Conservation (phyloP, 2,888 invertebrate species). For the Ephialtes manifestator region DNA sequence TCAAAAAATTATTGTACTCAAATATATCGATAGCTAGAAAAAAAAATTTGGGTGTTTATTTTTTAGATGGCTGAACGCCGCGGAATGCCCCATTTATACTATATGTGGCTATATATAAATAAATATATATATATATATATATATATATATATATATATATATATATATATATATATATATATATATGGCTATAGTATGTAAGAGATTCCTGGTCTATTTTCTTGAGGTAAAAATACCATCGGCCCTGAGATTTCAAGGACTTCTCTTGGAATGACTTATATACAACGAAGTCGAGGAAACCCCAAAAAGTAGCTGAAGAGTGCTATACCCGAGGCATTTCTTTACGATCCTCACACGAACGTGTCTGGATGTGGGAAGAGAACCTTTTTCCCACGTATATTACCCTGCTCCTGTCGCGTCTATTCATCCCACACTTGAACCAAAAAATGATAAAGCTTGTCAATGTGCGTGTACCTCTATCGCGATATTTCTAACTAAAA, state of each 20-base stretch:
- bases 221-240: conserved; percentile 3
- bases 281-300: background rate
- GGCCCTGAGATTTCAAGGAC: background rate
- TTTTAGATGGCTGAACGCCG: too few species aligned
- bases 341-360: background rate
- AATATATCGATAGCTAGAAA: too few species aligned
- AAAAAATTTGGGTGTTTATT: too few species aligned
- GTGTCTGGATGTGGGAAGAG: background rate
- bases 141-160: background rate
- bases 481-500: background rate
- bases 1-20: too few species aligned
- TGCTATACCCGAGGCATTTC: background rate
- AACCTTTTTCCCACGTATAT: conserved; percentile 1
- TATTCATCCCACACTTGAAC: background rate
- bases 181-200: background rate
- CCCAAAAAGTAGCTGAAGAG: background rate
- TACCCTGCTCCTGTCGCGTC: background rate
- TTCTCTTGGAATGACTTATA: conserved; percentile 7
- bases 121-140: too few species aligned
- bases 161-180: too few species aligned
- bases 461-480: background rate
- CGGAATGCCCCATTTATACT: too few species aligned
- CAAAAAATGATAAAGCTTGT: background rate
- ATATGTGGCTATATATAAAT: too few species aligned
- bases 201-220: conserved; percentile 10